phyloP scores from a whole-genome alignment of 2,888 invertebrate genomes.

The Diplolepis rosae region DNA sequence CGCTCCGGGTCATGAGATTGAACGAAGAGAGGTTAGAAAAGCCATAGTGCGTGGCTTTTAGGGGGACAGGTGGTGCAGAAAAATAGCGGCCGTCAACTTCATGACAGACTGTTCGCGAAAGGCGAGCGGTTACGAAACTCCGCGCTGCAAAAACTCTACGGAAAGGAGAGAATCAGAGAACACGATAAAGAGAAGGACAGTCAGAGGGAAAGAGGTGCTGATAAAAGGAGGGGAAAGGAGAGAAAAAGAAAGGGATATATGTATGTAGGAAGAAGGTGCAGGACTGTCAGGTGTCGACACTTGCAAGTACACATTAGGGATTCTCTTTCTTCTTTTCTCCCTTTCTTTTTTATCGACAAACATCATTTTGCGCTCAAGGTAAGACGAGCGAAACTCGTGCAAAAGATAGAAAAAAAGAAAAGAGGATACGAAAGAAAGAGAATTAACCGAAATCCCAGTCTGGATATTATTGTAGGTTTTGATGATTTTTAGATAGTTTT shows the following conservation, averaged over 20 bases:
- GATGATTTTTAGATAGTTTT: no score
- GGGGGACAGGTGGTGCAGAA: constrained; percentile 22
- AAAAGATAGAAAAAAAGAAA: background rate
- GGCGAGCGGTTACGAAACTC: constrained; percentile 28
- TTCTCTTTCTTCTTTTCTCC: background rate
- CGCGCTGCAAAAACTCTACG: constrained; percentile 4
- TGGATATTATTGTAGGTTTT: background rate
- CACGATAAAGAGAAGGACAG: constrained; percentile 30
- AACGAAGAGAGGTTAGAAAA: background rate
- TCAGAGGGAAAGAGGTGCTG: background rate
- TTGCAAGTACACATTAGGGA: constrained; percentile 24
- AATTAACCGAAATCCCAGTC: background rate
- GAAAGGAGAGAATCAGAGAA: constrained; percentile 19
- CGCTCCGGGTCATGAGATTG: background rate
- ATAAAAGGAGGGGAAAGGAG: constrained; percentile 1
- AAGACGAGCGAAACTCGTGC: background rate
- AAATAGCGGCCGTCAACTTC: constrained; percentile 18
- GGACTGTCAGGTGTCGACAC: constrained; percentile 50
- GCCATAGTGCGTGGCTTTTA: background rate
- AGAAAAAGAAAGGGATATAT: constrained; percentile 25
- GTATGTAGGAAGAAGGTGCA: constrained; percentile 39
- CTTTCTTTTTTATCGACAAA: background rate
- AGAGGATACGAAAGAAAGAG: background rate
- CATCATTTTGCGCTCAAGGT: background rate
- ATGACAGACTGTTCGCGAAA: constrained; percentile 20